These are phyloP conservation scores for Myzus persicae DNA, from an alignment of 1,140 invertebrate genomes.

Conservation along the genomic window DNA sequence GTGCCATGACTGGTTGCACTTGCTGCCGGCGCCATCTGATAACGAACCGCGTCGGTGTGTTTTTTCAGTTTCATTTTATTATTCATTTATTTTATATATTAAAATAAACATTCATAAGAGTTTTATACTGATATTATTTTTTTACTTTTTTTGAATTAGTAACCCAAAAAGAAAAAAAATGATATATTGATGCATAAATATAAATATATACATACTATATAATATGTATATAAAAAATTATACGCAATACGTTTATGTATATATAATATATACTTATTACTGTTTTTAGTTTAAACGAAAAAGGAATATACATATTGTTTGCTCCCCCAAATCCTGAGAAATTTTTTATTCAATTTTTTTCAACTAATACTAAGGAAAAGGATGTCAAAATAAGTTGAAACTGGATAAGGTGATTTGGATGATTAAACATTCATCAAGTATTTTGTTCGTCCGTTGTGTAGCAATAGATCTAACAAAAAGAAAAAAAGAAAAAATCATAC, in stretches of 20 bases:
- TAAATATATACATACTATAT: not conserved
- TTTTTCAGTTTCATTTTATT: slow-evolving; percentile 56
- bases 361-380: slow-evolving; percentile 52
- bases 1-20: slow-evolving; percentile 51
- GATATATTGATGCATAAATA: slow-evolving; percentile 31
- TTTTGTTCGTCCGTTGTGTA: slow-evolving; percentile 58
- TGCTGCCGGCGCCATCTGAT: slow-evolving; percentile 57
- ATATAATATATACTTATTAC: not conserved
- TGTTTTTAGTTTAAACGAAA: slow-evolving; percentile 16
- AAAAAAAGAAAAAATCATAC: slow-evolving; percentile 57
- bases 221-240: slow-evolving; percentile 1
- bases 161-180: slow-evolving; percentile 52
- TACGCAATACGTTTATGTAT: not conserved
- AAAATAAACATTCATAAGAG: slow-evolving; percentile 48
- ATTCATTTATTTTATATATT: slow-evolving; percentile 55
- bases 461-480: slow-evolving; percentile 58
- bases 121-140: slow-evolving; percentile 40
- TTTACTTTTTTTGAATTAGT: slow-evolving; percentile 30
- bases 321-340: slow-evolving; percentile 35
- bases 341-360: slow-evolving; percentile 26
- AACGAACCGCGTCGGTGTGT: slow-evolving; percentile 56
- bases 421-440: slow-evolving; percentile 57
- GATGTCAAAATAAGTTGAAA: slow-evolving; percentile 55
- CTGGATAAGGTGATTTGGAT: slow-evolving; percentile 55
- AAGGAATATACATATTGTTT: not conserved